phyloP scores from a whole-genome alignment of 1,140 invertebrate species.

The Pararge aegeria region DNA sequence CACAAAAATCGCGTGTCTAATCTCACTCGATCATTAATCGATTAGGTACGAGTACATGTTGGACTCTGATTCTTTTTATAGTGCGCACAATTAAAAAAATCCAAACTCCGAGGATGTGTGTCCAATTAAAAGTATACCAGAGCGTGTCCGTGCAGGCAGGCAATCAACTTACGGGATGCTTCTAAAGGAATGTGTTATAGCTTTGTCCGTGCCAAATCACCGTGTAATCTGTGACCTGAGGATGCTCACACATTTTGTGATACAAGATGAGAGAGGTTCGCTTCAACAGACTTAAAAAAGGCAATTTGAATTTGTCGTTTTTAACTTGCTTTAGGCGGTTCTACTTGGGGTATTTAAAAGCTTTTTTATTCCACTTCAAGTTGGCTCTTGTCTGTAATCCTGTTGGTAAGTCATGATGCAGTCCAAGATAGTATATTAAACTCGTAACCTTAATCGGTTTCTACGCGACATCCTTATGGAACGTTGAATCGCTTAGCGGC shows the following conservation, averaged over 20 bases:
- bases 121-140: slow-evolving; percentile 30
- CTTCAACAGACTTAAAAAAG: too few relatives aligned
- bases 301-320: too few relatives aligned
- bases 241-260: not conserved
- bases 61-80: slow-evolving; percentile 10
- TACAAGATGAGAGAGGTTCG: too few relatives aligned
- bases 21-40: slow-evolving; percentile 2
- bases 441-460: too few relatives aligned
- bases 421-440: too few relatives aligned
- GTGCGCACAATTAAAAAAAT: slow-evolving; percentile 17
- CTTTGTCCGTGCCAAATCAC: slow-evolving; percentile 42
- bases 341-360: too few relatives aligned
- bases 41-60: slow-evolving; percentile 7
- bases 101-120: slow-evolving; percentile 13
- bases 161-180: slow-evolving; percentile 33
- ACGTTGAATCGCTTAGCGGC: too few relatives aligned
- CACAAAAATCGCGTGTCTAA: slow-evolving; percentile 4
- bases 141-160: slow-evolving; percentile 27
- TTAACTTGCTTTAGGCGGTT: too few relatives aligned
- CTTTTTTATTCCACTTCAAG: too few relatives aligned
- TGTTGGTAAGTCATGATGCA: too few relatives aligned
- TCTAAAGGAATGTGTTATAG: slow-evolving; percentile 20
- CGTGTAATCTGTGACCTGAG: slow-evolving; percentile 38
- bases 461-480: too few relatives aligned
- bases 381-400: too few relatives aligned